phyloP scores from a whole-genome alignment of 2,113 vertebrate genomes.

The Tragelaphus scriptus region DNA sequence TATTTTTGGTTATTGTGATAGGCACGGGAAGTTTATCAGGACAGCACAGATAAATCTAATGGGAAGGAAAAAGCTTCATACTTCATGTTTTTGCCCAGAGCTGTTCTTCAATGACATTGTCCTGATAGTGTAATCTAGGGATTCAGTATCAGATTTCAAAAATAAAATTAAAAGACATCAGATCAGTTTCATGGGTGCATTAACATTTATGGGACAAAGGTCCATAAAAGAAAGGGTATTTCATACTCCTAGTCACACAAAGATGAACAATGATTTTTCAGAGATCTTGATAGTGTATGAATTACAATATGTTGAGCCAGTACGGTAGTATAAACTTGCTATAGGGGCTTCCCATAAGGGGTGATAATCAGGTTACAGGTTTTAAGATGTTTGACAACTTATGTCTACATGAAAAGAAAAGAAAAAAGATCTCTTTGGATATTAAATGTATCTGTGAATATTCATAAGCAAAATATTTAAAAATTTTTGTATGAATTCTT shows the following conservation, averaged over 20 bases:
- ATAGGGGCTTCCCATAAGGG: background rate
- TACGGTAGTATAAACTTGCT: background rate
- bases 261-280: background rate
- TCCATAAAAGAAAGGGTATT: background rate
- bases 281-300: background rate
- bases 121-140: background rate
- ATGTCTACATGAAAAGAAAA: background rate
- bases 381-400: background rate
- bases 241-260: background rate
- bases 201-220: background rate
- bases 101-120: background rate
- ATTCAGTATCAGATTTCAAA: background rate
- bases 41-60: background rate
- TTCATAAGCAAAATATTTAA: background rate
- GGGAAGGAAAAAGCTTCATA: background rate
- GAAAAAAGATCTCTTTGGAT: background rate
- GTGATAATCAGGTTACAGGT: background rate
- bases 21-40: background rate
- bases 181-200: background rate
- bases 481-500: background rate
- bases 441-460: background rate
- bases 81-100: background rate
- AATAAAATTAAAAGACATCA: background rate
- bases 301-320: background rate
- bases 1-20: background rate